A percentile compares a stretch with the other conserved stretches of the same genome.
Conservation (phyloP, 2,797 vertebrate species). For the Acipenser ruthenus region DNA sequence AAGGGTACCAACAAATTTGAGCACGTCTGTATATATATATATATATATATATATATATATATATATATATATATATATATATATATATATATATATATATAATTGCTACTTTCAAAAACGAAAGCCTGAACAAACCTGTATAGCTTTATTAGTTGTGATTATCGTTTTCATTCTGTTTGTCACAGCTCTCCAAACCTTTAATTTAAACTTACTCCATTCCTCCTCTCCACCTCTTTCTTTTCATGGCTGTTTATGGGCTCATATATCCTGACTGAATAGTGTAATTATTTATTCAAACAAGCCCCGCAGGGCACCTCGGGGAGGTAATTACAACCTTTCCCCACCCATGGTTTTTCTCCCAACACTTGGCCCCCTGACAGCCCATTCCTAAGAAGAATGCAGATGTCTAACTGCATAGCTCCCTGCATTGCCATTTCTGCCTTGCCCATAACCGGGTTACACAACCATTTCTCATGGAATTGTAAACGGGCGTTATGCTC, state of each 20-base stretch:
- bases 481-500: no score
- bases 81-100: no score
- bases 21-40: no score
- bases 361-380: conserved; percentile 1
- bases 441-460: no score
- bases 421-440: not conserved
- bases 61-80: no score
- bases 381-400: conserved; percentile 14
- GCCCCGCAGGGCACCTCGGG: conserved; percentile 27
- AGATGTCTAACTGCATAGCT: conserved; percentile 8
- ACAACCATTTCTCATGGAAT: no score
- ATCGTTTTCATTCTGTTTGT: not conserved
- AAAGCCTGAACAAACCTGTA: not conserved
- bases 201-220: conserved; percentile 14
- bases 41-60: no score
- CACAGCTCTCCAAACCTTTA: conserved; percentile 5
- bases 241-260: conserved; percentile 25
- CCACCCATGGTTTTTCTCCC: conserved; percentile 12
- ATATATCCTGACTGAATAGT: conserved; percentile 26
- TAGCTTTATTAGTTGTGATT: conserved; percentile 6
- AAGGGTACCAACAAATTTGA: no score
- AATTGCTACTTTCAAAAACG: not conserved
- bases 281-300: conserved; percentile 38
- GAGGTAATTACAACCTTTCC: conserved; percentile 31
- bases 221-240: not conserved